These are phyloP conservation scores for Lanius collurio DNA, from an alignment of 2,113 vertebrate species.

Conservation along the genomic window DNA sequence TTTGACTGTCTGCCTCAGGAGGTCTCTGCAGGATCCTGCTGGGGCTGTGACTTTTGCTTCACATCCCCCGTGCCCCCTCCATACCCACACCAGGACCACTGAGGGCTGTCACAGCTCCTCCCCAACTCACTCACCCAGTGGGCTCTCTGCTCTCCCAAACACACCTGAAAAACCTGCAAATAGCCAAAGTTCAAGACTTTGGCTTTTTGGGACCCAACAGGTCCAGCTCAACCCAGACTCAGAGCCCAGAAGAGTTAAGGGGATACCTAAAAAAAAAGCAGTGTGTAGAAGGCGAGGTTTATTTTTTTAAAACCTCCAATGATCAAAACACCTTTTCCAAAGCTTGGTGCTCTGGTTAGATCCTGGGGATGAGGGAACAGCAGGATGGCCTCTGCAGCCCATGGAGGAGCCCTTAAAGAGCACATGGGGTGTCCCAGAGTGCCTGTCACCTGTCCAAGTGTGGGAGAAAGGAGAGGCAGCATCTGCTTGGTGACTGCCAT, in stretches of 20 bases:
- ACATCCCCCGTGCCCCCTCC: accelerated
- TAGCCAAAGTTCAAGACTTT: background rate
- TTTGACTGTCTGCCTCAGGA: background rate
- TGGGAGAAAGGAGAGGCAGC: background rate
- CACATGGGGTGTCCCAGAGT: background rate
- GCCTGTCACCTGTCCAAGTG: background rate
- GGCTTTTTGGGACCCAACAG: background rate
- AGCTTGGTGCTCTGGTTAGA: background rate
- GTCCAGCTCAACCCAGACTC: background rate
- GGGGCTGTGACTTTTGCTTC: background rate
- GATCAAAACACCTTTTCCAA: background rate
- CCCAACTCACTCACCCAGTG: background rate
- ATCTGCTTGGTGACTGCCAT: accelerated
- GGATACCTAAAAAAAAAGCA: background rate
- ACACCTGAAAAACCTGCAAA: background rate
- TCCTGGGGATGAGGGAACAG: background rate
- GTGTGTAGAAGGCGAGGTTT: too few species aligned
- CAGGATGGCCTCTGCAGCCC: background rate
- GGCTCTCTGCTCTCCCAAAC: background rate
- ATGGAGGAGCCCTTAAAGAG: accelerated
- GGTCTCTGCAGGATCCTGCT: accelerated
- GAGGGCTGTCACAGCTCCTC: background rate
- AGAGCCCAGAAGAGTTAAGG: background rate
- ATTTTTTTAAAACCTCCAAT: background rate
- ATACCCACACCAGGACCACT: accelerated